A percentile compares a stretch with the other conserved stretches of the same genome.
phyloP scores from a whole-genome alignment of 2,888 invertebrate species.

The Cryptus viduatorius region DNA sequence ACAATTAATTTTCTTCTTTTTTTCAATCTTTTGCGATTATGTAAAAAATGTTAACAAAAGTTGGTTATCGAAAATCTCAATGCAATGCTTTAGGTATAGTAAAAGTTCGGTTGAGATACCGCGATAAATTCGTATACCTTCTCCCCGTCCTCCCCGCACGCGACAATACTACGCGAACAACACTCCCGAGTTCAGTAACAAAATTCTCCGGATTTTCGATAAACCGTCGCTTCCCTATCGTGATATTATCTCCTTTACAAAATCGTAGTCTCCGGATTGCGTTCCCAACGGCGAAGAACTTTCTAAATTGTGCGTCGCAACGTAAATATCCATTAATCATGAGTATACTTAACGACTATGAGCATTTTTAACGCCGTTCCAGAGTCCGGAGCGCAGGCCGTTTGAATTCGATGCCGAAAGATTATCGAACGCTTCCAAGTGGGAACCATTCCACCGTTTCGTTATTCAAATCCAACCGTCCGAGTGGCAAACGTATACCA shows the following conservation, averaged over 20 bases:
- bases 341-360: constrained; percentile 62
- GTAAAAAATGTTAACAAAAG: constrained; percentile 39
- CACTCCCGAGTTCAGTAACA: not conserved
- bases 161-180: not conserved
- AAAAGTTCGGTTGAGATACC: constrained; percentile 42
- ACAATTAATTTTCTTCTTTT: constrained; percentile 8
- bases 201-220: not conserved
- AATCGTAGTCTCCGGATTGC: constrained; percentile 20
- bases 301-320: constrained; percentile 60
- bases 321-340: constrained; percentile 43
- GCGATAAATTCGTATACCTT: constrained; percentile 55
- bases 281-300: constrained; percentile 6
- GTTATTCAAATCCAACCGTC: constrained; percentile 90
- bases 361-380: constrained; percentile 59
- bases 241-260: constrained; percentile 21
- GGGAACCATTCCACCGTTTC: constrained; percentile 96
- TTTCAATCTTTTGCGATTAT: not conserved
- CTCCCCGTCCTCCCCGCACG: not conserved
- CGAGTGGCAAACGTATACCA: constrained; percentile 93
- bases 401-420: not conserved
- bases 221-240: not conserved
- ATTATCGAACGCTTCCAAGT: constrained; percentile 86
- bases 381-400: constrained; percentile 43
- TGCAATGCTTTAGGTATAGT: constrained; percentile 10
- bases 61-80: constrained; percentile 42